Conservation (phyloP, 2,888 invertebrate genomes). For the Yponomeuta evonymella region DNA sequence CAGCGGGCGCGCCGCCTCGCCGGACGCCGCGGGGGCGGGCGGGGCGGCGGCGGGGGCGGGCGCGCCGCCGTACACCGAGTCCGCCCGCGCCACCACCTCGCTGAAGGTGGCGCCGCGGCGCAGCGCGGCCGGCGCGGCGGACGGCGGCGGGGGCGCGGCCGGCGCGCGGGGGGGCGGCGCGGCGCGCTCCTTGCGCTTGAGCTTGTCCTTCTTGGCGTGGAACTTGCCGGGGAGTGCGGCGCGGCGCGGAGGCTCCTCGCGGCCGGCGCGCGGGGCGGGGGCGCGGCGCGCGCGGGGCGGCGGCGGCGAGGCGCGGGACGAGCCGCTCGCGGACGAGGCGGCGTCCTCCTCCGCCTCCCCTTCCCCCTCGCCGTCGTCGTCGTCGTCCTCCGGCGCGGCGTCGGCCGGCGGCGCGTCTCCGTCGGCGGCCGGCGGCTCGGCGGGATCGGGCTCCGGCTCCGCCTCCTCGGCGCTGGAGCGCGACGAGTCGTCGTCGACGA, state of each 20-base stretch:
- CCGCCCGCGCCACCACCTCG: slow-evolving; percentile 46
- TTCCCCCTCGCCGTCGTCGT: slow-evolving; percentile 17
- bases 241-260: background rate
- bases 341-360: slow-evolving; percentile 22
- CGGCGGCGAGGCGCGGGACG: slow-evolving; percentile 13
- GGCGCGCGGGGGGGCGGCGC: slow-evolving; percentile 26
- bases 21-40: slow-evolving; percentile 23
- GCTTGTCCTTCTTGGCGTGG: slow-evolving; percentile 12
- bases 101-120: slow-evolving; percentile 23
- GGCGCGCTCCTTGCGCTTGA: slow-evolving; percentile 24
- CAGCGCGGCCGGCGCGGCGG: slow-evolving; percentile 20
- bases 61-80: slow-evolving; percentile 56
- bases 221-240: background rate
- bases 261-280: background rate
- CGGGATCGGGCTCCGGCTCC: slow-evolving; percentile 19
- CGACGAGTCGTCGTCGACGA: slow-evolving; percentile 35
- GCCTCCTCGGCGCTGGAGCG: slow-evolving; percentile 41
- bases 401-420: slow-evolving; percentile 16
- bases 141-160: slow-evolving; percentile 23
- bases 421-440: slow-evolving; percentile 25
- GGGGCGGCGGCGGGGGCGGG: slow-evolving; percentile 26
- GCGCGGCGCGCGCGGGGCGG: background rate
- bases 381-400: slow-evolving; percentile 15
- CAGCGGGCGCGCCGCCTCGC: slow-evolving; percentile 27
- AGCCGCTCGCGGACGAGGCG: slow-evolving; percentile 23